Percentiles rank a stretch among this genome's conserved stretches.
Evolutionary conservation across 2,797 vertebrate genomes (phyloP).

Genomic region (Molothrus aeneus): DNA sequence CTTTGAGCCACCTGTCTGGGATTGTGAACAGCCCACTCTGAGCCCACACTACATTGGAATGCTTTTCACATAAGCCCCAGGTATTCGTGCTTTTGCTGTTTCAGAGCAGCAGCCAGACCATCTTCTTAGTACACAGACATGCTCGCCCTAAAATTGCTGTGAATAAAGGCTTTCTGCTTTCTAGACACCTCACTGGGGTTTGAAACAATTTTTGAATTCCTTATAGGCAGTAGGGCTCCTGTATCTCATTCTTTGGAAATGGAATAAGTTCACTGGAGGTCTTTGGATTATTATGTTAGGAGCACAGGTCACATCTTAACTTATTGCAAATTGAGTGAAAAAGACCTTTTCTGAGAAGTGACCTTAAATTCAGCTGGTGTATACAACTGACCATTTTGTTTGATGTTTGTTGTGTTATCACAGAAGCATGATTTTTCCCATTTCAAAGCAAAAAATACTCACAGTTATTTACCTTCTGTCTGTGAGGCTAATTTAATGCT

Average conservation of each 20-base stretch:
- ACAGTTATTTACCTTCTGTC: not conserved
- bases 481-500: constrained; percentile 6
- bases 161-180: not conserved
- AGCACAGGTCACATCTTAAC: not conserved
- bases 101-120: not conserved
- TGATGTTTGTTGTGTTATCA: not conserved
- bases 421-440: not conserved
- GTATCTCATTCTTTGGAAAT: constrained; percentile 3
- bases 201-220: constrained; percentile 2
- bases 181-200: not conserved
- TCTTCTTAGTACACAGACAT: not conserved
- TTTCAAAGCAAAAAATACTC: constrained; percentile 12
- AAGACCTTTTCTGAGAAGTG: not conserved
- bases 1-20: not conserved
- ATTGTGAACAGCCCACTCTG: not conserved
- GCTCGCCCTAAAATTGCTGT: not conserved
- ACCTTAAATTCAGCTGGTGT: not conserved
- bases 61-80: not conserved
- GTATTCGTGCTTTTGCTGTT: not conserved
- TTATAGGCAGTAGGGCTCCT: not conserved
- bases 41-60: not conserved
- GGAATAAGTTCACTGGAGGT: not conserved
- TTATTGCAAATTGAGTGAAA: constrained; percentile 21
- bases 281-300: not conserved
- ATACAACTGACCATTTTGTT: not conserved